These are phyloP conservation scores for Rhea pennata DNA, from an alignment of 2,113 vertebrate genomes.

Conservation along the genomic window DNA sequence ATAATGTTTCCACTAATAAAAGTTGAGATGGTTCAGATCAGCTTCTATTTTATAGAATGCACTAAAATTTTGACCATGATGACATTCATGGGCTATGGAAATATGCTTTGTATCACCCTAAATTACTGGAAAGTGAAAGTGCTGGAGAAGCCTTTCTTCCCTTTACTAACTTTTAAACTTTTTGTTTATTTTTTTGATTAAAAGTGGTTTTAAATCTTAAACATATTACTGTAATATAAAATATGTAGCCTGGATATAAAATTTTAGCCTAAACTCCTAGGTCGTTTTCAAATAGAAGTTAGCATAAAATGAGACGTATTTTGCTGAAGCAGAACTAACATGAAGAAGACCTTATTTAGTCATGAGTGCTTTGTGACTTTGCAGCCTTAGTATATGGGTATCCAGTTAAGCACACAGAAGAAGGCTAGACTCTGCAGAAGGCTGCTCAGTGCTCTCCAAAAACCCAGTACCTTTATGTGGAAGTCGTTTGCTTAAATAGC, in stretches of 20 bases:
- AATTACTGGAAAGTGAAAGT: slow-evolving; percentile 22
- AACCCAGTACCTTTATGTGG: neutral
- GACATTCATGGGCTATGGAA: neutral
- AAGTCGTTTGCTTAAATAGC: neutral
- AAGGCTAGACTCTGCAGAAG: neutral
- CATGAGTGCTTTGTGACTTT: neutral
- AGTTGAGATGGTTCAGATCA: neutral
- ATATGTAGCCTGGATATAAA: neutral
- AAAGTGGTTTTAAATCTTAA: neutral
- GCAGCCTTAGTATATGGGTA: neutral
- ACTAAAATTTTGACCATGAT: neutral
- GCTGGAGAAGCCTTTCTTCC: neutral
- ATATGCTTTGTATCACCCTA: slow-evolving; percentile 8
- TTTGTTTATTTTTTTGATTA: neutral
- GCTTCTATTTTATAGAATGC: slow-evolving; percentile 12
- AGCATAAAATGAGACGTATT: neutral
- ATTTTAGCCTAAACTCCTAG: neutral
- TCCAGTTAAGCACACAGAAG: accelerated
- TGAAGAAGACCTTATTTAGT: neutral
- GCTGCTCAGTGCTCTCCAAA: neutral
- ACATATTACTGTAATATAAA: neutral
- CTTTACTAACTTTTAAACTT: neutral
- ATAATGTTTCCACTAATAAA: slow-evolving; percentile 52
- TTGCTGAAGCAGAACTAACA: neutral
- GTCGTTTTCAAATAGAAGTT: neutral